These are phyloP conservation scores for Heliopora coerulea DNA, from an alignment of 92 coral and sea anemone genomes.

Conservation along the genomic window DNA sequence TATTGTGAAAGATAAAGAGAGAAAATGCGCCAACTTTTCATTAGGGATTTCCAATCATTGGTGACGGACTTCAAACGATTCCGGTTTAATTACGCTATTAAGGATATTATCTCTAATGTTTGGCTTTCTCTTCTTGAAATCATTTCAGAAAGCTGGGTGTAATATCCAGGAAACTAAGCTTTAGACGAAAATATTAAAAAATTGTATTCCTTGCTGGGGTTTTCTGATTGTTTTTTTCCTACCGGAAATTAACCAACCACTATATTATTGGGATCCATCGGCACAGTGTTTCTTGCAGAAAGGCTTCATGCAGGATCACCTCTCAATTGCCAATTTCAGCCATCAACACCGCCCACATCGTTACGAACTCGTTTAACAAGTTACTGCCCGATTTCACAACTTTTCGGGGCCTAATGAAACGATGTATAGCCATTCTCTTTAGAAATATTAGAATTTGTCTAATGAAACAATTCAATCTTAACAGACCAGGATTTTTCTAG, in stretches of 20 bases:
- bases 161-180: background rate
- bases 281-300: conserved; percentile 15
- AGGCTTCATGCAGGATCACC: background rate
- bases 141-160: background rate
- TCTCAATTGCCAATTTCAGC: conserved; percentile 36
- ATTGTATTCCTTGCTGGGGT: background rate
- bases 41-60: conserved; percentile 33
- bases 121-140: conserved; percentile 2
- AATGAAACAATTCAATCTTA: too few relatives aligned
- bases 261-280: conserved; percentile 33
- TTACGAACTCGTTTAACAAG: conserved; percentile 34
- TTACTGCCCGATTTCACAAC: background rate
- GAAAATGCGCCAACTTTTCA: conserved; percentile 8
- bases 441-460: too few relatives aligned
- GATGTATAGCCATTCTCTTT: too few relatives aligned
- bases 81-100: conserved; percentile 27
- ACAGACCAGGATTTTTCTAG: too few relatives aligned
- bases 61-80: conserved; percentile 25
- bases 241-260: conserved; percentile 16
- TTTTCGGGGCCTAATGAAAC: too few relatives aligned
- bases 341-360: conserved; percentile 41
- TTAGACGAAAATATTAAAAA: background rate
- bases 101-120: background rate
- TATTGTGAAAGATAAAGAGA: background rate
- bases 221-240: background rate